These are phyloP conservation scores for Helicolenus hilgendorfi DNA, from an alignment of 2,797 vertebrate species.

Conservation along the genomic window DNA sequence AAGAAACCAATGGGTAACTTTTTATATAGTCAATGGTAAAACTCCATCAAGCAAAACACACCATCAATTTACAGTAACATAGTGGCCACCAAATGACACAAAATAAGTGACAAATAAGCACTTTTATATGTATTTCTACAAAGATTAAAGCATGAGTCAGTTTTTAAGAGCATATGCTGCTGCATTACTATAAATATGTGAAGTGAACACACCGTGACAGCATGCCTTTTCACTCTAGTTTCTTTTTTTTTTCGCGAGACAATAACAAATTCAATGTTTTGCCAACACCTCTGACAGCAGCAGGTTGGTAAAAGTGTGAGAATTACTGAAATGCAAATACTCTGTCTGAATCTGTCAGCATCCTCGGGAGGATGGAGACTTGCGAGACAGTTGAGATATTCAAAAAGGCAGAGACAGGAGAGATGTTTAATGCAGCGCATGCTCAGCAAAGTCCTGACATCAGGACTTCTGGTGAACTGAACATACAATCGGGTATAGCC, in stretches of 20 bases:
- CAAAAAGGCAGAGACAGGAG: conserved; percentile 35
- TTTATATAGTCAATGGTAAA: too few relatives aligned
- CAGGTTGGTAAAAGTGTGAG: conserved; percentile 50
- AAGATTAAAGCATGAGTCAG: background rate
- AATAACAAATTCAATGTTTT: conserved; percentile 32
- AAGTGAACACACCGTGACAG: background rate
- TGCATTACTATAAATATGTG: background rate
- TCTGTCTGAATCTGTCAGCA: conserved; percentile 23
- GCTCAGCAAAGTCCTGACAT: conserved; percentile 44
- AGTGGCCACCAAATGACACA: background rate
- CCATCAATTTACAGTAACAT: background rate
- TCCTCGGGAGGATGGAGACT: conserved; percentile 23
- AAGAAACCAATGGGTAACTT: too few relatives aligned
- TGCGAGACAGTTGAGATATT: conserved; percentile 32
- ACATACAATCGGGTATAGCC: background rate
- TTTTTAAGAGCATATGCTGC: background rate
- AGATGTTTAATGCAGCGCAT: conserved; percentile 37
- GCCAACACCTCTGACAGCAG: conserved; percentile 40
- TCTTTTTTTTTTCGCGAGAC: conserved; percentile 38
- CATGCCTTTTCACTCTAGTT: background rate
- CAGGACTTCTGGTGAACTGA: conserved; percentile 2
- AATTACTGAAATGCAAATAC: conserved; percentile 51
- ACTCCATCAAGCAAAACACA: conserved; percentile 15
- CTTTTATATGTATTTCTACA: background rate
- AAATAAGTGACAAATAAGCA: background rate